Evolutionary conservation across 2,113 vertebrate genomes (phyloP).

Genomic region (Bufo gargarizans): DNA sequence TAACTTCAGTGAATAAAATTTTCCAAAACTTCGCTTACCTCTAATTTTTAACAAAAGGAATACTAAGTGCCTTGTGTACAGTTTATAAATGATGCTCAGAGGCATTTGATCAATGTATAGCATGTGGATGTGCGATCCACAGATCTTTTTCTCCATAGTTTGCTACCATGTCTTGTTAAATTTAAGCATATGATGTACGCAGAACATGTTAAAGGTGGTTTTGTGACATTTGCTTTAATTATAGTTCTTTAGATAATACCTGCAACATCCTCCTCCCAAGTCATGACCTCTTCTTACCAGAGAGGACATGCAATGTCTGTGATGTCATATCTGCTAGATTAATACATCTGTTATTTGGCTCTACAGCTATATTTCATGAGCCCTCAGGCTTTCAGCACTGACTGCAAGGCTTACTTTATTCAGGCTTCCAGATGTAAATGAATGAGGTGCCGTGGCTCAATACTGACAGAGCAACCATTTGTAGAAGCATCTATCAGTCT

Average conservation of each 20-base stretch:
- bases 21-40: too few species aligned
- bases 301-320: neutral
- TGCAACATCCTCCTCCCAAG: neutral
- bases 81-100: too few species aligned
- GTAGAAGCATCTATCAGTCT: conserved; percentile 38
- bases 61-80: too few species aligned
- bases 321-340: neutral
- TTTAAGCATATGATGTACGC: neutral
- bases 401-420: neutral
- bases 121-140: too few species aligned
- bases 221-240: neutral
- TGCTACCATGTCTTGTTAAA: neutral
- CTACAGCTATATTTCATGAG: neutral
- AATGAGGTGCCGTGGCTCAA: neutral
- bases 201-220: conserved; percentile 4
- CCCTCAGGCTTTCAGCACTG: neutral
- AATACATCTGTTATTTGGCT: neutral
- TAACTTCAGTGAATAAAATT: too few species aligned
- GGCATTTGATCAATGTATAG: too few species aligned
- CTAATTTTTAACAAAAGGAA: too few species aligned
- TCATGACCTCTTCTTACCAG: neutral
- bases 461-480: conserved; percentile 23
- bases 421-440: conserved; percentile 12
- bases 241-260: neutral
- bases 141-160: neutral